These are phyloP conservation scores for Symphodus melops DNA, from an alignment of 2,113 vertebrate species.

Conservation along the genomic window DNA sequence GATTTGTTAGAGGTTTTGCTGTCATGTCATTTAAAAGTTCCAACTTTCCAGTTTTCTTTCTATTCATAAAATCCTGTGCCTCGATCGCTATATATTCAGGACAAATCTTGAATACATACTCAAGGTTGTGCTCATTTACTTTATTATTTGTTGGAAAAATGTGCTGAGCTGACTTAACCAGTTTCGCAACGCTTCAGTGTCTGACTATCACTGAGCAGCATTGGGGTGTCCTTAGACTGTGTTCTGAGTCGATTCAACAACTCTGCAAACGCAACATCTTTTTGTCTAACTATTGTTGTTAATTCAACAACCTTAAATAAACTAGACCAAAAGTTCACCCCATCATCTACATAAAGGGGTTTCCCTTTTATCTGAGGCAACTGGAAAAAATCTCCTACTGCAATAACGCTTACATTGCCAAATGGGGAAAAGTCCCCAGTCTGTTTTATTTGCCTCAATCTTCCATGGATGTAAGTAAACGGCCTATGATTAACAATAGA, in stretches of 20 bases:
- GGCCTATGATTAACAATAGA: too few species aligned
- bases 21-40: neutral
- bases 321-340: constrained; percentile 2
- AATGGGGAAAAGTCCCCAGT: too few species aligned
- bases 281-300: too few species aligned
- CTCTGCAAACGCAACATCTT: too few species aligned
- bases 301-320: constrained; percentile 9
- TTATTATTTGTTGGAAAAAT: neutral
- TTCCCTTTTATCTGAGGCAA: neutral
- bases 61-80: neutral
- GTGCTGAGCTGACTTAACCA: neutral
- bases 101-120: neutral
- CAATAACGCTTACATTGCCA: too few species aligned
- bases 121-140: neutral
- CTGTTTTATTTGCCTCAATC: too few species aligned
- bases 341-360: neutral
- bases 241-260: too few species aligned
- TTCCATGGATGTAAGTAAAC: too few species aligned
- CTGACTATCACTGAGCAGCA: neutral
- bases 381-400: neutral
- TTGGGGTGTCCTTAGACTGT: neutral
- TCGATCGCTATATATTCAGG: neutral
- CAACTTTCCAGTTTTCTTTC: neutral
- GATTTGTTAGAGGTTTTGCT: too few species aligned
- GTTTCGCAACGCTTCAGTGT: neutral